Base-by-base conservation (phyloP, 2,888 invertebrate genomes). In the Campoplex nolae region DNA sequence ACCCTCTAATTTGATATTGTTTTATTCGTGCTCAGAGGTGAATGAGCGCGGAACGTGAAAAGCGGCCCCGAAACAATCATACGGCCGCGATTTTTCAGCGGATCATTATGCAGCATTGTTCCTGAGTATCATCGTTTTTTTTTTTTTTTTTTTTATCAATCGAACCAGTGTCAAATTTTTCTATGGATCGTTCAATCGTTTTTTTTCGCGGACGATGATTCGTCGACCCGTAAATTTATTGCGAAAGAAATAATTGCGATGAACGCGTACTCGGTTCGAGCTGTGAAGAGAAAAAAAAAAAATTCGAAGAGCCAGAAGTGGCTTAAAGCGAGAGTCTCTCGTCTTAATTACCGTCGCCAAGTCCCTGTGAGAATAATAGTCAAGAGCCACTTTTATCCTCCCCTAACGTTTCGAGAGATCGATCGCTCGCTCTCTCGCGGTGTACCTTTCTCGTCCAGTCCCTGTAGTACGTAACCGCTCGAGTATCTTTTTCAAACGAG, bases 321-420 rank as follows among this genome's bases (percentile, higher is more conserved):
- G 35, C 54, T 73, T 35, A 51, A 54, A 51, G 65, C 62, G 83
- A 83, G 67, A 79, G 79, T 76, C 78, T 83, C 82, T 86, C 74
- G 70, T 86, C 78, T 86, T 86, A 83, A 86, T 86, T 86, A 86
- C 51, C 45, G 82, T 79, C 65, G 75, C 65, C 35, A 68, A 79
- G 79, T 67, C 54, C 83, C 78, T 70, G 85, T 73, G 78, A 79
- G 75, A 83, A 83, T 79, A 62, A 78, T 79, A 62, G 79, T 74
- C 62, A 76, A 86, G 83, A 65, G 85, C 75, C 85, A 83, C 82
- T 86, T 75, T 70, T 75, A 83, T 58, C 82, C 67, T 85, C 71
- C 74, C 77, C 58, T 85, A 78, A 75, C 83, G 78, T 83, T 86
- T 86, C 48, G 85, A 75, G 85, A 79, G 75, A 86, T 85, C 85